These are phyloP conservation scores for Achlya flavicornis DNA, from an alignment of 2,888 invertebrate species.

Conservation along the genomic window DNA sequence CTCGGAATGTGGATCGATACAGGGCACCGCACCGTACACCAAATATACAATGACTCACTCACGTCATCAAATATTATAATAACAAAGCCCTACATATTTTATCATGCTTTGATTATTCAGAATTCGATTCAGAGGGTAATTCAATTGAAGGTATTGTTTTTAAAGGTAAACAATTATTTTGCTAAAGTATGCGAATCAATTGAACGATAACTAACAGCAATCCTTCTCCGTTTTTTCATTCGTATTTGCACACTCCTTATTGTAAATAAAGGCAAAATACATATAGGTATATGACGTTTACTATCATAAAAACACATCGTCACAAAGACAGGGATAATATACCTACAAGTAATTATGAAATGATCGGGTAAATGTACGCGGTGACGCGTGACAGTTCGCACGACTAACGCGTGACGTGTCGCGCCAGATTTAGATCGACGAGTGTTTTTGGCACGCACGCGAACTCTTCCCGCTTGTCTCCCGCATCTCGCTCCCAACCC, in stretches of 20 bases:
- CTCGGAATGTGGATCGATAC: constrained; percentile 11
- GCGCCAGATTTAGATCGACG: constrained; percentile 69
- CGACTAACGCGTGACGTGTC: constrained; percentile 61
- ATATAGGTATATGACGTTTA: constrained; percentile 11
- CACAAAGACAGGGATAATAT: constrained; percentile 34
- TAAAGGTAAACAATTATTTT: neutral
- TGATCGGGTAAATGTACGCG: constrained; percentile 32
- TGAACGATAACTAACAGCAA: neutral
- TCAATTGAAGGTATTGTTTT: too few relatives aligned
- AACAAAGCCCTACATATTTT: neutral
- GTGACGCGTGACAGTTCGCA: constrained; percentile 52
- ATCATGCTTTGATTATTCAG: neutral
- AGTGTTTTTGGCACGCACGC: constrained; percentile 70
- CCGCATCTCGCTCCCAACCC: constrained; percentile 21
- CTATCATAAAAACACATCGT: constrained; percentile 26
- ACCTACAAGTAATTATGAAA: constrained; percentile 49
- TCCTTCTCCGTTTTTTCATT: neutral
- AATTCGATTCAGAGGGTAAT: neutral
- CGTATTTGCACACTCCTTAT: neutral
- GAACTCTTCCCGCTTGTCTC: constrained; percentile 67
- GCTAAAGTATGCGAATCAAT: neutral
- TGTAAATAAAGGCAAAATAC: neutral
- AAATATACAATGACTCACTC: constrained; percentile 3
- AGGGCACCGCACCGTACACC: neutral
- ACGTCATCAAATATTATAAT: constrained; percentile 1